Evolutionary conservation across 2,797 vertebrate genomes (phyloP), one percentile per base, ranked within the genome.

Genomic region (Arnoldichthys spilopterus): DNA sequence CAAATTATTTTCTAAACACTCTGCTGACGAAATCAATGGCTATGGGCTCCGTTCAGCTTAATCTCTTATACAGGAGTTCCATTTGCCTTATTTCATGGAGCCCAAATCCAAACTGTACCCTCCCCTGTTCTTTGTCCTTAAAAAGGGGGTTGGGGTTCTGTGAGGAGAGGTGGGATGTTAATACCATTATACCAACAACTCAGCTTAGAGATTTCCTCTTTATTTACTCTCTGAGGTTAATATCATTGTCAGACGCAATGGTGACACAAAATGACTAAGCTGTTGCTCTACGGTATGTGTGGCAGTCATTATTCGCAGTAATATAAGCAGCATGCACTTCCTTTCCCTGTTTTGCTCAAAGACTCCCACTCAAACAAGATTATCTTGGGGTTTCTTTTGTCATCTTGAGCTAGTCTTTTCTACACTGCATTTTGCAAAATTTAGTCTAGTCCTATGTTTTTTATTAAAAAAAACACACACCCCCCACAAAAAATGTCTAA

Each of bases 321-420:
- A 80, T 3, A 78, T 53, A 67, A 54, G 83, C 53, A 58, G 54
- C n/a, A 34, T 40, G 32, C 16, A 9, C 72, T 83, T 86, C 69
- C 77, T 66, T 80, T 83, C 88, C 81, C 78, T 70, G 40, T 81
- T 90, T 69, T 58, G 30, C 43, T 34, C 22, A 45, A 61, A 64
- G 2, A 69, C 74, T 26, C 80, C 76, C 63, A 80, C 72, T 69
- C 56, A 59, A 34, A 88, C 84, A 80, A 85, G 80, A 86, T 81
- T 0, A 68, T 66, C 58, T 83, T 78, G 34, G 37, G 32, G 20
- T 66, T 75, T 62, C 45, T 71, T 68, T 70, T 66, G 26, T 84
- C 56, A 79, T 51, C 63, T 83, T 53, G 37, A 32, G 83, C 54
- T 22, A 67, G n/a, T 24, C 20, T 4, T 37, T 47, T 20, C 26